Conservation (phyloP, 2,113 vertebrate genomes). For the Urocolius indicus region DNA sequence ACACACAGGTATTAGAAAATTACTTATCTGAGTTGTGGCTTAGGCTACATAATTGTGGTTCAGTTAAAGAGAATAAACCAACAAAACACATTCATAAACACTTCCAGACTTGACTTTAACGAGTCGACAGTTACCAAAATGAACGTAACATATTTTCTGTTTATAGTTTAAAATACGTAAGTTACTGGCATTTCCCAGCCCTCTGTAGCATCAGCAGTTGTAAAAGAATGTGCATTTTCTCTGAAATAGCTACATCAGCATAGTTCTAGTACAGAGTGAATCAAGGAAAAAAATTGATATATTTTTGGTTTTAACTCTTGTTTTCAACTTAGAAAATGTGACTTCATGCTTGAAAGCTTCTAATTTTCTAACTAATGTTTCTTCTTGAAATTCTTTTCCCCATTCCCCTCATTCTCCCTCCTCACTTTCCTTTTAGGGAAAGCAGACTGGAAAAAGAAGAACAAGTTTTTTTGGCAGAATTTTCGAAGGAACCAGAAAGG, state of each 20-base stretch:
- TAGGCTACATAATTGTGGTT: neutral
- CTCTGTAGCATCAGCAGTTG: neutral
- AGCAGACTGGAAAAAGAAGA: constrained; percentile 97
- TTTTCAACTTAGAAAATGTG: constrained; percentile 23
- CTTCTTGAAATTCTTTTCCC: constrained; percentile 47
- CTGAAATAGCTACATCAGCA: constrained; percentile 25
- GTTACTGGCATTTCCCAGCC: constrained; percentile 18
- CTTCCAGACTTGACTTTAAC: neutral
- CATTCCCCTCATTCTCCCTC: neutral
- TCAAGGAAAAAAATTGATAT: neutral
- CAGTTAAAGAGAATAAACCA: neutral
- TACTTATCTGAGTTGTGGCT: neutral
- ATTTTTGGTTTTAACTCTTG: neutral
- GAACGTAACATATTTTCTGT: neutral
- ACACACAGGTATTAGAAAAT: neutral
- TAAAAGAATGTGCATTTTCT: constrained; percentile 54
- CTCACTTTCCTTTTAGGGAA: constrained; percentile 81
- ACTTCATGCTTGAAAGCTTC: neutral
- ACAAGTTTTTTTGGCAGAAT: constrained; percentile 98
- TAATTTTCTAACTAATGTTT: constrained; percentile 46
- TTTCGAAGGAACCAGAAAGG: constrained; percentile 95
- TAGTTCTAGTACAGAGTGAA: neutral
- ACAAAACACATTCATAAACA: neutral
- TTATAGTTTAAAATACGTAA: constrained; percentile 2
- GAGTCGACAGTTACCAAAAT: constrained; percentile 26